These are phyloP conservation scores for Drosophila kepulauana DNA, from an alignment of 1,140 invertebrate species.

Conservation along the genomic window DNA sequence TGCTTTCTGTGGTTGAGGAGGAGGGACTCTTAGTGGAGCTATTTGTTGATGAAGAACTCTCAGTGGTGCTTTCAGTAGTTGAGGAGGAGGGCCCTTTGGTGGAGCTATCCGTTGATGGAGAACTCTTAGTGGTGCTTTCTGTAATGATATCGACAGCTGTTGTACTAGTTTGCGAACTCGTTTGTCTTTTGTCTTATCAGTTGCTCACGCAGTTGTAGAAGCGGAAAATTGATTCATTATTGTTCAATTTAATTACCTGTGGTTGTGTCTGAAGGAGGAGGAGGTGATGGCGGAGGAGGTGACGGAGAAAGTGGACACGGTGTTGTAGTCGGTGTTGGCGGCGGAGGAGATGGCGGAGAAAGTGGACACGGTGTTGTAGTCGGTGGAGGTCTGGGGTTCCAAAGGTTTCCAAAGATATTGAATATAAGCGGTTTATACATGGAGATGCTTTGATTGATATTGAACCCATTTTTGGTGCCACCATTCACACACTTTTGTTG, in stretches of 20 bases:
- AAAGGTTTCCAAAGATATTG: conserved; percentile 29
- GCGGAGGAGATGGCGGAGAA: no score
- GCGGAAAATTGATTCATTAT: no score
- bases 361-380: no score
- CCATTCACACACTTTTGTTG: conserved; percentile 27
- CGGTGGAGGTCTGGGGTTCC: not conserved
- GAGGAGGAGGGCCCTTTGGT: not conserved
- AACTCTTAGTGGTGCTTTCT: not conserved
- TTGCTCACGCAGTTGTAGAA: no score
- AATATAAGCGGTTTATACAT: conserved; percentile 41
- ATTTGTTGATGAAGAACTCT: not conserved
- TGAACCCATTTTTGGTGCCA: conserved; percentile 14
- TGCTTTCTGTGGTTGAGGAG: not conserved
- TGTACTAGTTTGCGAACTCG: no score
- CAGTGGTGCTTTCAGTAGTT: not conserved
- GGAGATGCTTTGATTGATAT: conserved; percentile 34
- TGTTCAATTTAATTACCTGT: not conserved
- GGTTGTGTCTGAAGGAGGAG: not conserved
- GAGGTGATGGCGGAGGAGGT: no score
- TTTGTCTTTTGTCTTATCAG: no score
- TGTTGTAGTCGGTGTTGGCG: not conserved
- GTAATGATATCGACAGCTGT: not conserved
- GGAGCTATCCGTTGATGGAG: no score
- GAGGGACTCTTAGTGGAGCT: no score
- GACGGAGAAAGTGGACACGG: not conserved